Conservation (phyloP, 1,140 invertebrate species). For the Xylocopa sonorina region DNA sequence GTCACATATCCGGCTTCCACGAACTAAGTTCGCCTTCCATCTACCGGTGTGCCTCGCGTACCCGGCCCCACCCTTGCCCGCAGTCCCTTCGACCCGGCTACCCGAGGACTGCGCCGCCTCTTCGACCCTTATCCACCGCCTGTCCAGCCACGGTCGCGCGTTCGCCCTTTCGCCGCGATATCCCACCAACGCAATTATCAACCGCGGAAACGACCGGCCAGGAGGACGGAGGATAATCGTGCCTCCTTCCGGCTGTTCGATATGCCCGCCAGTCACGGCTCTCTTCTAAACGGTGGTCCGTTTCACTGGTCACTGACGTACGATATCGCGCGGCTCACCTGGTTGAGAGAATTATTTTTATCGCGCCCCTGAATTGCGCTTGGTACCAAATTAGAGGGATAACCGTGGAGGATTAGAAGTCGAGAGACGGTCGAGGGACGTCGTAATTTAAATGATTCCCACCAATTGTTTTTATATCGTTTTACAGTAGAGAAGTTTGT, state of each 20-base stretch:
- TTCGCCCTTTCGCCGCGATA: slow-evolving; percentile 58
- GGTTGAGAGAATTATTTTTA: too few relatives aligned
- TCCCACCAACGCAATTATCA: slow-evolving; percentile 71
- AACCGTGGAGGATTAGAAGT: too few relatives aligned
- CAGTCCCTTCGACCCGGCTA: neutral
- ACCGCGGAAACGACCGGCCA: slow-evolving; percentile 55
- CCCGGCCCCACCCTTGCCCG: slow-evolving; percentile 13
- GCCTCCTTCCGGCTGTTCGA: slow-evolving; percentile 57
- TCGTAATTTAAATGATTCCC: too few relatives aligned
- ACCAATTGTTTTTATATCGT: too few relatives aligned
- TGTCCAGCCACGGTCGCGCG: neutral
- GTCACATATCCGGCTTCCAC: slow-evolving; percentile 67
- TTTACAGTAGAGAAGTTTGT: too few relatives aligned
- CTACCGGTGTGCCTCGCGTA: slow-evolving; percentile 28
- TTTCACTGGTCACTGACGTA: too few relatives aligned
- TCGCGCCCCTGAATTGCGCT: too few relatives aligned
- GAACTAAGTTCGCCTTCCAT: slow-evolving; percentile 62
- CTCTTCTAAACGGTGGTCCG: too few relatives aligned
- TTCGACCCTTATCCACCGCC: slow-evolving; percentile 23
- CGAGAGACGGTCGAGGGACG: too few relatives aligned
- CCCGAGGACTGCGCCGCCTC: neutral
- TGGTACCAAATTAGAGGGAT: too few relatives aligned
- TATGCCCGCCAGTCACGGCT: too few relatives aligned
- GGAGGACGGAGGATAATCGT: slow-evolving; percentile 32
- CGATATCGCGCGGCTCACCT: too few relatives aligned